Evolutionary conservation across 2,113 vertebrate species (phyloP).

Genomic region (Etia nguti): DNA sequence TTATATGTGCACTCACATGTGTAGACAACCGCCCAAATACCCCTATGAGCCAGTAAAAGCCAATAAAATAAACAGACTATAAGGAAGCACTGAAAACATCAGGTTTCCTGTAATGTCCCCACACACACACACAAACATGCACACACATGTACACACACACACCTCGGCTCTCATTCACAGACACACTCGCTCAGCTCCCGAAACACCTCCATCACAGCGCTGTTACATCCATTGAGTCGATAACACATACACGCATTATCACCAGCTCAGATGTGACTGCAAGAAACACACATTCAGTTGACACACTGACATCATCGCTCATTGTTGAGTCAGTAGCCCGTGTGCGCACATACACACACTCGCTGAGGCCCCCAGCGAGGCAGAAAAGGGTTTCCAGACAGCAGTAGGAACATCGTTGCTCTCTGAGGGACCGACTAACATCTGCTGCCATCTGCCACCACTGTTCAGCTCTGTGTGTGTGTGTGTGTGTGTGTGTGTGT

Average conservation of each 20-base stretch:
- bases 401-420: constrained; percentile 17
- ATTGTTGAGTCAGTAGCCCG: neutral
- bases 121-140: neutral
- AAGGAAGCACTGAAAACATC: neutral
- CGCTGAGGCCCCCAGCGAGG: neutral
- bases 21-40: neutral
- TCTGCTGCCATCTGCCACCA: constrained; percentile 47
- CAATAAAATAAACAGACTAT: neutral
- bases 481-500: neutral
- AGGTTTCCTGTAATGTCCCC: neutral
- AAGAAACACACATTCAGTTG: neutral
- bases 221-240: neutral
- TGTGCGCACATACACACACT: neutral
- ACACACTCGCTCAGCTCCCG: neutral
- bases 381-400: constrained; percentile 47
- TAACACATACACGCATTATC: neutral
- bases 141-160: neutral
- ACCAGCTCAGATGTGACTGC: neutral
- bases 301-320: neutral
- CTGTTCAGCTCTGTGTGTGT: constrained; percentile 3
- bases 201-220: neutral
- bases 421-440: constrained; percentile 42
- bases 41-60: neutral
- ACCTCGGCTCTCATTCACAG: neutral
- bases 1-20: neutral